Base-by-base conservation (phyloP, 2,113 vertebrate genomes). In the Podilymbus podiceps region DNA sequence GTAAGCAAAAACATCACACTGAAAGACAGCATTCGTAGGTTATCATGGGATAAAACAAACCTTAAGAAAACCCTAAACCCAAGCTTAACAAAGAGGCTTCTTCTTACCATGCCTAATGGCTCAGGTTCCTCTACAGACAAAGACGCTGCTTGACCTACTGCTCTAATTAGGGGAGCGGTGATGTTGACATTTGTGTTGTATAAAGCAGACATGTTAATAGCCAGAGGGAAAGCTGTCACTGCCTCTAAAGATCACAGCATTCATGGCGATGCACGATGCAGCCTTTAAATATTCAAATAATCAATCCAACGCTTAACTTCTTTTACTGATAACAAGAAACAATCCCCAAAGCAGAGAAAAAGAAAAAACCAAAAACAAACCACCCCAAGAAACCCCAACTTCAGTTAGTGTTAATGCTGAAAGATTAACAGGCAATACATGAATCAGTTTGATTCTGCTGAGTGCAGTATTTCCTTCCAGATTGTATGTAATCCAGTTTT, bases 121-220 rank as follows among this genome's bases (percentile, higher is more conserved):
- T 80, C 8, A 52, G 84, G 87, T 87, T 94, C 49, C 71, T 97
- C 47, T 63, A 74, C 88, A 93, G 66, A 96, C 88, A 97, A 95
- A 97, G 95, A 84, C 14, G 46, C 72, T 93, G 95, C 96, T 89
- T 98, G 98, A 98, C 97, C 97, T 96, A 97, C 92, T 98, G 93
- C 95, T 98, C 96, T 97, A 96, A 97, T 98, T 97, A 98, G 95
- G 94, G 73, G 79, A 66, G 92, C 52, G 96, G 91, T 62, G 93
- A 97, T 95, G 95, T 78, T 97, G 97, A 97, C 95, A 97, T 98
- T 97, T 96, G 69, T 79, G 91, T 87, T 92, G 94, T 47, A 72
- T 75, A 93, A 97, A 95, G 82, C 85, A 97, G 97, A 95, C 94
- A 97, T 68, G 94, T 77, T 96, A 97, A 97, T 88, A 92, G 96